Evolutionary conservation across 2,888 invertebrate genomes (phyloP).

Genomic region (Pemphredon lugubris): DNA sequence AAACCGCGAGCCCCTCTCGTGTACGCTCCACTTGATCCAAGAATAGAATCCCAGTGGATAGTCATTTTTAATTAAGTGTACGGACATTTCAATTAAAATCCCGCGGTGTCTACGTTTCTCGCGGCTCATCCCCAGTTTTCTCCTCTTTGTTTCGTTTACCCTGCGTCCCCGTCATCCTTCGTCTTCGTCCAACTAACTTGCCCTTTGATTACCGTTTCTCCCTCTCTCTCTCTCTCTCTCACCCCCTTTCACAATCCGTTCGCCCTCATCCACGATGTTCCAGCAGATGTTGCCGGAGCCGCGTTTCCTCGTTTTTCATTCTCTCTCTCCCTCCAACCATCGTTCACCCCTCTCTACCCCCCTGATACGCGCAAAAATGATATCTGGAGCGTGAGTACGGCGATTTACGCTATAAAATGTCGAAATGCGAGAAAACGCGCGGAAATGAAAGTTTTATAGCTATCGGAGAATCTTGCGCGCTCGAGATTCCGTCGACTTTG

Average conservation of each 20-base stretch:
- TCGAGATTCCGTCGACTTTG: too few relatives aligned
- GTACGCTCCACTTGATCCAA: too few relatives aligned
- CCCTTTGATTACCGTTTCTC: constrained; percentile 29
- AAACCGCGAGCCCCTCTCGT: too few relatives aligned
- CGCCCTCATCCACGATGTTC: too few relatives aligned
- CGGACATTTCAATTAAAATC: constrained; percentile 66
- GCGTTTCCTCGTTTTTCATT: neutral
- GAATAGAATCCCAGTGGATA: constrained; percentile 47
- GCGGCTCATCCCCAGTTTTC: constrained; percentile 21
- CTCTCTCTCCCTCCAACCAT: neutral
- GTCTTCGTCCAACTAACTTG: constrained; percentile 29
- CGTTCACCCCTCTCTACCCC: neutral
- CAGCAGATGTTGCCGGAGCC: constrained; percentile 55
- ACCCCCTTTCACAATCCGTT: too few relatives aligned
- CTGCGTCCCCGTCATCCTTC: constrained; percentile 18
- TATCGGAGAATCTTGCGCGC: neutral
- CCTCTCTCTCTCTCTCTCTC: constrained; percentile 6
- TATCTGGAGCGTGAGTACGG: neutral
- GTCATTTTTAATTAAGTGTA: constrained; percentile 66
- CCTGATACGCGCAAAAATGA: neutral
- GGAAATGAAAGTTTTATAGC: constrained; percentile 38
- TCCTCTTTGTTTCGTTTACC: neutral
- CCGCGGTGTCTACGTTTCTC: constrained; percentile 37
- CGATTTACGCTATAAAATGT: constrained; percentile 9
- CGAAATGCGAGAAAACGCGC: neutral